These are phyloP conservation scores for Drosophila demipolita DNA, from an alignment of 2,888 invertebrate genomes.

Conservation along the genomic window DNA sequence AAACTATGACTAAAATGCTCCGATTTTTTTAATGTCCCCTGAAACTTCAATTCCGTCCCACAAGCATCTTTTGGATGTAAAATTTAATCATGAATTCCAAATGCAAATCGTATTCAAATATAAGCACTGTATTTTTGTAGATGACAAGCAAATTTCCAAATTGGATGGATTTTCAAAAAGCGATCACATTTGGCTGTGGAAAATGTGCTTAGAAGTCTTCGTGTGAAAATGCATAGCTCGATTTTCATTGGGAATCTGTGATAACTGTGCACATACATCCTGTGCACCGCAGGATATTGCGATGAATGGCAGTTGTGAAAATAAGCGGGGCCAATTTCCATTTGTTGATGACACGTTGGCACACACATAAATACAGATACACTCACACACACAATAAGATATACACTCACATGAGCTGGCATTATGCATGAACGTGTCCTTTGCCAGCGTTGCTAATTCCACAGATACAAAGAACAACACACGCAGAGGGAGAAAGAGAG, in stretches of 20 bases:
- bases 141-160: background rate
- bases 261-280: slow-evolving; percentile 17
- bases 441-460: slow-evolving; percentile 71
- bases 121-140: background rate
- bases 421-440: slow-evolving; percentile 73
- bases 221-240: slow-evolving; percentile 24
- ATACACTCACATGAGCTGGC: slow-evolving; percentile 12
- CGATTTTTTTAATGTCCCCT: background rate
- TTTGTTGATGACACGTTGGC: slow-evolving; percentile 61
- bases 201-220: background rate
- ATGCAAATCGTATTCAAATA: background rate
- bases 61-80: background rate
- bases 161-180: background rate
- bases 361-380: slow-evolving; percentile 22
- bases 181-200: background rate
- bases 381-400: background rate
- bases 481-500: background rate
- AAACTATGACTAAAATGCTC: too few species aligned
- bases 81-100: background rate
- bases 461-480: slow-evolving; percentile 20
- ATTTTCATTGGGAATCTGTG: slow-evolving; percentile 6
- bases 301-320: slow-evolving; percentile 49
- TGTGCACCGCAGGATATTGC: slow-evolving; percentile 46
- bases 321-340: slow-evolving; percentile 37
- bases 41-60: background rate